phyloP scores from a whole-genome alignment of 2,888 invertebrate species.

The Rhopalosiphum nymphaeae region DNA sequence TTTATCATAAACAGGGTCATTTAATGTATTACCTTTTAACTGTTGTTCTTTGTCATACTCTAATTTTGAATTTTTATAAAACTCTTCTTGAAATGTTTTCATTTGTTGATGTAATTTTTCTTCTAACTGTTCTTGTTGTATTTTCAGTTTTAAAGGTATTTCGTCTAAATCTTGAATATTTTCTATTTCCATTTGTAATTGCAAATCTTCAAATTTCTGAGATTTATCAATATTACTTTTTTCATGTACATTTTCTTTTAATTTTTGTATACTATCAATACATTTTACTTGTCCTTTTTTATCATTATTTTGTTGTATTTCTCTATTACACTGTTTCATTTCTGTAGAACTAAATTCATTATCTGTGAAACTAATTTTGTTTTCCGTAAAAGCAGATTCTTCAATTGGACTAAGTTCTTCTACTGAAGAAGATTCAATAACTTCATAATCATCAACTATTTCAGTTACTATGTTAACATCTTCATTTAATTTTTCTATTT shows the following conservation, averaged over 20 bases:
- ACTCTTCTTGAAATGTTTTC: slow-evolving; percentile 29
- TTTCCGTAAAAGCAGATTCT: neutral
- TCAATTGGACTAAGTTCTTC: neutral
- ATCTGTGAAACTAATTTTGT: neutral
- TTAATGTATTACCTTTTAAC: slow-evolving; percentile 14
- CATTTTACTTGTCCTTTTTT: neutral
- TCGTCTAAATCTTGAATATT: slow-evolving; percentile 27
- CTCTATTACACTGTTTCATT: neutral
- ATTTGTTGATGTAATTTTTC: slow-evolving; percentile 29
- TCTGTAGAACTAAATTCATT: slow-evolving; percentile 2
- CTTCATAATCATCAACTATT: slow-evolving; percentile 12
- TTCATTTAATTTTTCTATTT: neutral
- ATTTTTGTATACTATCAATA: neutral
- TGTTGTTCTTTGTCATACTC: slow-evolving; percentile 39
- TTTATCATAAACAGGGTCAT: slow-evolving; percentile 8
- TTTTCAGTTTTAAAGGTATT: slow-evolving; percentile 38
- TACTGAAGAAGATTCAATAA: slow-evolving; percentile 26
- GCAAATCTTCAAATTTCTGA: slow-evolving; percentile 6
- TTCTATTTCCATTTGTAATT: neutral
- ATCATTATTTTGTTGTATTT: neutral
- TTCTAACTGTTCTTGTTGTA: slow-evolving; percentile 37
- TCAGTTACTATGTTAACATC: neutral
- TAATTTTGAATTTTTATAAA: slow-evolving; percentile 38
- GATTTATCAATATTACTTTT: neutral
- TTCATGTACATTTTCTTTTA: neutral